Base-by-base conservation (phyloP, 2,797 vertebrate genomes). In the Sebastes melanostomus region DNA sequence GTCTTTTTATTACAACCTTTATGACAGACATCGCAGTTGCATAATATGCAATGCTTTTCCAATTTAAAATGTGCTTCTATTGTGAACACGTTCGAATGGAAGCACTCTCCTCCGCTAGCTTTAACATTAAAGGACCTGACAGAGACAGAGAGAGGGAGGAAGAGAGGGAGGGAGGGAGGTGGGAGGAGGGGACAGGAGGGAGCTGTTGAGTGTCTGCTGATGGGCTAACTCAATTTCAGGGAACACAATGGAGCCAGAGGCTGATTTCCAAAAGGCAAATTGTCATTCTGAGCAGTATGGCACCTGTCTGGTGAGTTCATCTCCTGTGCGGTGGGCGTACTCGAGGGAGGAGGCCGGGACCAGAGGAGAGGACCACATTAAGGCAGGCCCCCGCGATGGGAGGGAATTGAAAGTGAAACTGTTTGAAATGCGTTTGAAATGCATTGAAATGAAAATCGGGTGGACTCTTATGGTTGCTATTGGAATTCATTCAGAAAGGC, bases 241-340 rank as follows among this genome's bases (percentile, higher is more conserved):
- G 80, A 89, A 92, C 87, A 93, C 89, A 93, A 92, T 90, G 84
- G 82, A 90, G 84, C 85, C 82, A 87, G 74, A 42, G 84, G 82
- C 86, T 88, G 86, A 92, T 93, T 93, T 94, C 88, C 85, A 92
- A 93, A 91, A 91, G 91, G 88, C 83, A 92, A 90, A 94, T 93
- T 91, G 87, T 90, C 83, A 93, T 93, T 93, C 86, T 86, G 86
- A 88, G 88, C 78, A 55, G 83, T 70, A 60, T 78, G 71, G 86
- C 85, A 92, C 89, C 89, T 90, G 87, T 90, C 89, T 89, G 77
- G 68, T 87, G 87, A 85, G 89, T 91, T 90, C 86, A 89, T 91
- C 86, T 83, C 66, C 61, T 32, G 78, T 82, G 75, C 16, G 2
- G 83, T 66, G 74, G 77, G 76, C 77, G 79, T 78, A 77, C 73